These are phyloP conservation scores for Achatina immaculata DNA, from an alignment of 1,140 invertebrate species.

Conservation along the genomic window DNA sequence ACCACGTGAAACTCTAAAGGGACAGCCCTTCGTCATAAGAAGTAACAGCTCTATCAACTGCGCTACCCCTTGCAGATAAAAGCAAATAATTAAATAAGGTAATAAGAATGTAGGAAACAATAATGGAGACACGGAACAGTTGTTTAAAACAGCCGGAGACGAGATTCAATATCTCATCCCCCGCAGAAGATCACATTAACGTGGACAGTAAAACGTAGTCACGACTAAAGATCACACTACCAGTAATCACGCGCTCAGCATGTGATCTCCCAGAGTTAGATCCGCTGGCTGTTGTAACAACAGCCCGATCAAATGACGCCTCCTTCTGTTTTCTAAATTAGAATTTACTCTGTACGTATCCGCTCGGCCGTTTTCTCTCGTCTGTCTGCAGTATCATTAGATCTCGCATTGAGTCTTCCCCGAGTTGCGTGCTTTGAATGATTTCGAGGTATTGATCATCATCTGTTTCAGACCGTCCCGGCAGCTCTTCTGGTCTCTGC, in stretches of 20 bases:
- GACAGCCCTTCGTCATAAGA: too few species aligned
- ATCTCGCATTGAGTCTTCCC: background rate
- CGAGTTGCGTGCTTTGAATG: background rate
- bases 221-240: background rate
- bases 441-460: slow-evolving; percentile 1
- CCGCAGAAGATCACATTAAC: background rate
- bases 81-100: too few species aligned
- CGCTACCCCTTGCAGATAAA: too few species aligned
- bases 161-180: too few species aligned
- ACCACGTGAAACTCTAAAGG: too few species aligned
- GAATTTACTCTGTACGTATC: background rate
- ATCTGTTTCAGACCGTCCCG: background rate
- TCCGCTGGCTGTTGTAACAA: background rate
- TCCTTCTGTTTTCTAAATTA: slow-evolving; percentile 15
- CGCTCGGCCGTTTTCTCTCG: background rate
- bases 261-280: background rate
- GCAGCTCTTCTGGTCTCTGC: background rate
- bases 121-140: too few species aligned
- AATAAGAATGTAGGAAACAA: too few species aligned
- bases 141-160: too few species aligned
- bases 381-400: background rate
- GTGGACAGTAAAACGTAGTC: slow-evolving; percentile 2
- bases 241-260: background rate
- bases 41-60: too few species aligned
- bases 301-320: slow-evolving; percentile 16